Evolutionary conservation across 2,888 invertebrate species (phyloP), one percentile per base, ranked within the genome.

Genomic region (Agrochola macilenta): DNA sequence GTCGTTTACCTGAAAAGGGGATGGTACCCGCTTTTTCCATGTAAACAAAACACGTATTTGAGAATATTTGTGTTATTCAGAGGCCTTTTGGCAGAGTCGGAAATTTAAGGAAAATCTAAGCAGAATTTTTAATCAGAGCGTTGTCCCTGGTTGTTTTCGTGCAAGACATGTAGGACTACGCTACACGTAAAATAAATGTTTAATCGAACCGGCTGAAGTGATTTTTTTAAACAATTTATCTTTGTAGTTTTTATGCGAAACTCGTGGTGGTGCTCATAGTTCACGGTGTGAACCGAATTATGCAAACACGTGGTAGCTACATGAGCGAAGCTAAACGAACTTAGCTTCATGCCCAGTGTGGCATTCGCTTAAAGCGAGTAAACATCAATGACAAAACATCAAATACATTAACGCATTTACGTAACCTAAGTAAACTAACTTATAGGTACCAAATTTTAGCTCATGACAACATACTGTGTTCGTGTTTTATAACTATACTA

Each of bases 1-100:
- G 58, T 61, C 58, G 69, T 78, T 82, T 79, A 83, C 69, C 64
- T 78, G 79, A 76, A 35, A 78, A 76, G 78, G 60, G 63, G 76
- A 39, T 63, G 68, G 14, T 46, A 64, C 43, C 68, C 43, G 39
- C 69, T 39, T 68, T 46, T 61, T 43, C 54, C 78, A 46, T 69
- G 57, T 69, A 57, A 83, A 80, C 83, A 80, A 43, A 82, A 65
- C 49, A 77, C n/a, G 79, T 58, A 64, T 66, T 58, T 57, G 23
- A 20, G 52, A 63, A 43, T 58, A 23, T 61, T 61, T 72, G 57
- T 64, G 54, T 68, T 68, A 35, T 58, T 57, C 57, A 52, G 43
- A 46, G 52, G 63, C 43, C 30, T 49, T 83, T 78, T 69, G 71
- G 68, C 58, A 63, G 60, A 64, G 17, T 43, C 23, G 9, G 35